phyloP scores from a whole-genome alignment of 2,888 invertebrate genomes.

The Octodonta nipae region DNA sequence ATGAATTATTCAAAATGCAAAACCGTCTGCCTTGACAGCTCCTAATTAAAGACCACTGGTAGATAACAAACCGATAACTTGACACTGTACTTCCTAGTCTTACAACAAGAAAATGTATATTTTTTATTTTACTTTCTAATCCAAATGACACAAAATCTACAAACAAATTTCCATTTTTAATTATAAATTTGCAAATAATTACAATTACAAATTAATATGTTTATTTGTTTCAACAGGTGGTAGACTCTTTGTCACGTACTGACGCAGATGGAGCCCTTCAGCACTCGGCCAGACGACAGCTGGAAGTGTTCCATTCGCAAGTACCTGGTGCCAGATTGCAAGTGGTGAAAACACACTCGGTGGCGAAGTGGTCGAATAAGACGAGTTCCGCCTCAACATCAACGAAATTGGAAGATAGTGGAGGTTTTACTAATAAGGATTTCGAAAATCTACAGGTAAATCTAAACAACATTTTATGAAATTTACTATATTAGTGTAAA shows the following conservation, averaged over 20 bases:
- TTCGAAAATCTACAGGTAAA: conserved; percentile 34
- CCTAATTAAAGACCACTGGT: too few species aligned
- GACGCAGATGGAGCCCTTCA: conserved; percentile 40
- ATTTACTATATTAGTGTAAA: not conserved
- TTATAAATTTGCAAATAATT: too few species aligned
- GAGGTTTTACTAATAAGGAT: conserved; percentile 14
- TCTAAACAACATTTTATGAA: not conserved
- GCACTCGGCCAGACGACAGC: conserved; percentile 41
- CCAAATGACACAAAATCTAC: too few species aligned
- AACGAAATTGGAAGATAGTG: conserved; percentile 3
- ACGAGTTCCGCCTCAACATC: conserved; percentile 5
- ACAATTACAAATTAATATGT: too few species aligned
- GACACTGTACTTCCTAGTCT: too few species aligned
- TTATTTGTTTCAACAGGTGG: too few species aligned
- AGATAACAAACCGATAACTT: too few species aligned
- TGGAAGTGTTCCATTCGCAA: conserved; percentile 59
- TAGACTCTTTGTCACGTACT: conserved; percentile 40
- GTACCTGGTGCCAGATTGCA: conserved; percentile 55
- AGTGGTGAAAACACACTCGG: conserved; percentile 51
- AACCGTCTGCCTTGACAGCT: too few species aligned
- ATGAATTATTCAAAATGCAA: too few species aligned
- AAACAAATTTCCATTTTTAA: too few species aligned
- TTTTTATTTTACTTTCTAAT: too few species aligned
- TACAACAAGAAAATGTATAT: too few species aligned
- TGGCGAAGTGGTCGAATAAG: conserved; percentile 26